These are phyloP conservation scores for Urechis unicinctus DNA, from an alignment of 2,888 invertebrate species.

Conservation along the genomic window DNA sequence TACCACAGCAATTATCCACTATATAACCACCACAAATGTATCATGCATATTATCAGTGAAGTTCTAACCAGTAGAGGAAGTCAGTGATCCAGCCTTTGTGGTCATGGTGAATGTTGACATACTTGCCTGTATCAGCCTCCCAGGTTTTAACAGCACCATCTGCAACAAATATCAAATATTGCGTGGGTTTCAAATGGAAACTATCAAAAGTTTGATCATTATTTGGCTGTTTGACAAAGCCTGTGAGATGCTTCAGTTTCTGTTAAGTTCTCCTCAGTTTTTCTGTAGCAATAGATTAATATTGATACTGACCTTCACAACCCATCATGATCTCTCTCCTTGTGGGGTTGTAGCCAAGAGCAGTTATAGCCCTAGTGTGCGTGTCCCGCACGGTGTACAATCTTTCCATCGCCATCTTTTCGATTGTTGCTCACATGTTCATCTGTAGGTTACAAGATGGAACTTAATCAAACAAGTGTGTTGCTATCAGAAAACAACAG, in stretches of 20 bases:
- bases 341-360: conserved; percentile 43
- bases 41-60: too few species aligned
- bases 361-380: conserved; percentile 43
- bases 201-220: too few species aligned
- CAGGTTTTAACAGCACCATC: conserved; percentile 46
- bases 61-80: conserved; percentile 44
- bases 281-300: not conserved
- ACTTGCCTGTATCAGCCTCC: conserved; percentile 44
- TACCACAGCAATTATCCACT: too few species aligned
- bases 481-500: too few species aligned
- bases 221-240: not conserved
- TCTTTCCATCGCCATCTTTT: conserved; percentile 51
- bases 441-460: too few species aligned
- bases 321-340: conserved; percentile 45
- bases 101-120: conserved; percentile 33
- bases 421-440: too few species aligned
- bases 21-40: too few species aligned
- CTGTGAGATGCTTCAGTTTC: not conserved
- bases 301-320: conserved; percentile 39
- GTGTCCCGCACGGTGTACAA: conserved; percentile 38
- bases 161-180: too few species aligned
- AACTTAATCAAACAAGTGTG: too few species aligned
- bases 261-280: not conserved
- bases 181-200: too few species aligned
- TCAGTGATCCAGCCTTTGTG: conserved; percentile 50